phyloP scores from a whole-genome alignment of 2,888 invertebrate species.

The Lissocephala sabroskyi region DNA sequence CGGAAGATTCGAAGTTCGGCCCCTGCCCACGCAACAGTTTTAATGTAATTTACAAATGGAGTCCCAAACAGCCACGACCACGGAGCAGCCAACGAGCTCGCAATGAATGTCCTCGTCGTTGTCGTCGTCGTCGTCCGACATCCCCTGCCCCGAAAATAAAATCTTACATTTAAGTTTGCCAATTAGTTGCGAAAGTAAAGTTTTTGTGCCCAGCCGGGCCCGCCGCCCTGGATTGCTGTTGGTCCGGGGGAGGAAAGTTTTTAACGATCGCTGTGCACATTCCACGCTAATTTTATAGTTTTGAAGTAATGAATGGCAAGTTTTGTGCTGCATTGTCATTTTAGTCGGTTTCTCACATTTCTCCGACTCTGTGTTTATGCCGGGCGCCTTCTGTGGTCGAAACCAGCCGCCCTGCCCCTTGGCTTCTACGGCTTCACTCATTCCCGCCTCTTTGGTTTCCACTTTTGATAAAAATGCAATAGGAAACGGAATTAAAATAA shows the following conservation, averaged over 20 bases:
- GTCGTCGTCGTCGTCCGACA: not conserved
- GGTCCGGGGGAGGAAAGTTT: conserved; percentile 33
- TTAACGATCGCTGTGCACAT: conserved; percentile 51
- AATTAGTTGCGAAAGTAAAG: conserved; percentile 68
- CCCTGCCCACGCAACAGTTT: not conserved
- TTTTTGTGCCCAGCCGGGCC: conserved; percentile 21
- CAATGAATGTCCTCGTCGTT: not conserved
- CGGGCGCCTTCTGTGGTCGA: too few relatives aligned
- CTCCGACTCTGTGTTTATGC: too few relatives aligned
- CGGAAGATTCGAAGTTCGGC: too few relatives aligned
- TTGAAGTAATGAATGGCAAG: conserved; percentile 63
- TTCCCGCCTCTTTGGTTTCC: too few relatives aligned
- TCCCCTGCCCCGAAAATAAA: conserved; percentile 49
- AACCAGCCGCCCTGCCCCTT: too few relatives aligned
- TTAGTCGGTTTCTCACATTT: not conserved
- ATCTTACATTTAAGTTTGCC: conserved; percentile 67
- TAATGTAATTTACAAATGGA: conserved; percentile 62
- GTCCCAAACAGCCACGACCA: conserved; percentile 53
- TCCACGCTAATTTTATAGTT: conserved; percentile 59
- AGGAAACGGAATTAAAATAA: too few relatives aligned
- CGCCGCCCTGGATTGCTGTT: not conserved
- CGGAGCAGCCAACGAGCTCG: not conserved
- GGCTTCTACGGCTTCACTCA: too few relatives aligned
- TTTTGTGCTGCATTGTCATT: conserved; percentile 54
- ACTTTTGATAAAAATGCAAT: too few relatives aligned